Evolutionary conservation across 2,797 vertebrate species (phyloP), one percentile per base, ranked within the genome.

Genomic region (Tamandua tetradactyla): DNA sequence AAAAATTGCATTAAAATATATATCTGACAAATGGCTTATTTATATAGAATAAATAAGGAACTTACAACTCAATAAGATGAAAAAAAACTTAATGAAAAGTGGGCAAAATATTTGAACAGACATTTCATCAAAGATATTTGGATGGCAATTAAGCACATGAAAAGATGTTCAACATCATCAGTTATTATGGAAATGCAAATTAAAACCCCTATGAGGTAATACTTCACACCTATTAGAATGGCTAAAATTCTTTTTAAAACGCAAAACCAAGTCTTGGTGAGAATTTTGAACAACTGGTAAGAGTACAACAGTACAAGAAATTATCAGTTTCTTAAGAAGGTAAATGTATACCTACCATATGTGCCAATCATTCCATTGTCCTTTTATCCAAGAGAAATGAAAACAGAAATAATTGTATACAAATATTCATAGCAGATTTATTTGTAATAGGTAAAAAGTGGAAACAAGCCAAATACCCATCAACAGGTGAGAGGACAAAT

Each of bases 61-160:
- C 49, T 84, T 89, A 79, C 2, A 89, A 92, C 42, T 92, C 72
- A 88, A 44, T 61, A 75, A 66, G 47, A 87, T 57, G 42, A 86
- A 80, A 74, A 32, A n/a, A n/a, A 93, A 66, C 40, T 85, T 92
- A 91, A n/a, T n/a, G n/a, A 71, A 89, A 91, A 85, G 12, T 35
- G 62, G 59, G 57, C 9, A 72, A 66, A 80, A 68, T 89, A 47
- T 42, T 57, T 57, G 32, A 75, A 62, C 11, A 74, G 49, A 89
- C 7, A 68, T 35, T n/a, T 79, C 37, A 84, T 42, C n/a, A 75
- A 91, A 57, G 27, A 59, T 66, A 74, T 40, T 17, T 71, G 20
- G 17, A 52, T 79, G 22, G n/a, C 42, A 89, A 78, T 68, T 75
- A 89, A 95, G 68, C 35, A 75, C 59, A 86, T 80, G 27, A 92